Percentiles rank a stretch among this genome's conserved stretches.
These are phyloP conservation scores for Meda fulgida DNA, from an alignment of 2,797 vertebrate species.

Conservation along the genomic window DNA sequence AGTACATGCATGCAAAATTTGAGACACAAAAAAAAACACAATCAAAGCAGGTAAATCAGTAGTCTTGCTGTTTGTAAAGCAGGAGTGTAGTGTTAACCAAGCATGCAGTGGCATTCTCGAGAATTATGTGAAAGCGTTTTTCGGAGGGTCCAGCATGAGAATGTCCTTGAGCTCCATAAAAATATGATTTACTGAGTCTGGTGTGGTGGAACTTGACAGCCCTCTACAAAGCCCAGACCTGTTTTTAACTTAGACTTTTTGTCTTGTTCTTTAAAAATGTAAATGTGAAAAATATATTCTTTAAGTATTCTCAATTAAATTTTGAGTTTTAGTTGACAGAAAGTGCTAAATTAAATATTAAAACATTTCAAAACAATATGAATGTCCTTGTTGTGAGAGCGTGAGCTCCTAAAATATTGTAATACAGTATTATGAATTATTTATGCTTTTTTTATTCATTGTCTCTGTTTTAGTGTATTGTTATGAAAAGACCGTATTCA, in stretches of 20 bases:
- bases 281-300: neutral
- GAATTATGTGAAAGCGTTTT: neutral
- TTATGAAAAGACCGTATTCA: neutral
- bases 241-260: neutral
- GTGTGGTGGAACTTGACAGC: neutral
- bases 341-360: neutral
- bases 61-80: neutral
- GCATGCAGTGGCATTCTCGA: neutral
- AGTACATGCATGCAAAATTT: neutral
- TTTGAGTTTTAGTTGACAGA: neutral
- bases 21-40: too few relatives aligned
- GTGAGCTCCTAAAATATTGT: neutral
- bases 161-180: neutral
- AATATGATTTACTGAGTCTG: neutral
- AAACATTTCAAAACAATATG: neutral
- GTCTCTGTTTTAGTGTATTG: neutral
- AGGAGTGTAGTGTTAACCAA: neutral
- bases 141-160: neutral
- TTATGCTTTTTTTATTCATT: neutral
- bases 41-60: neutral
- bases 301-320: neutral
- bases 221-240: neutral
- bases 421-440: constrained; percentile 19
- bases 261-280: neutral
- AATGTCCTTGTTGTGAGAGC: neutral